Evolutionary conservation across 2,888 invertebrate species (phyloP), one percentile per base, ranked within the genome.

Genomic region (Formica aserva): DNA sequence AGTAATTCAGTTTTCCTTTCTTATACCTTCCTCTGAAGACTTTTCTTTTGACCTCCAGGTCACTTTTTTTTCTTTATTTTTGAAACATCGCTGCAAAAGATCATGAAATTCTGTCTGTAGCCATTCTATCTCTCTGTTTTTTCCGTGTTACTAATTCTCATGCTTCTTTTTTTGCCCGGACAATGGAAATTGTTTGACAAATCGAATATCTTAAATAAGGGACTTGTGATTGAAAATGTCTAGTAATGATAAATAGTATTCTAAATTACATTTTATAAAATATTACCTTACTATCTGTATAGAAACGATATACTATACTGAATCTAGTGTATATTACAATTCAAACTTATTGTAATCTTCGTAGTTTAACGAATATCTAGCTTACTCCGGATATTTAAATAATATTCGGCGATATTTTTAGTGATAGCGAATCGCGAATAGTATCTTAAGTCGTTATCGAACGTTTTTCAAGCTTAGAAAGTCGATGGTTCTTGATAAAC

Each of bases 1-100:
- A 65, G 29, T 32, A 26, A 38, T 57, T 82, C 76, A 48, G 1
- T 6, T 48, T 82, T 83, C 67, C 41, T 72, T 60, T 15, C 32
- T 57, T 55, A 38, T 15, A 22, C 65, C 41, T 52, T 80, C 0
- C 76, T 32, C 72, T 38, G 67, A 32, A 65, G 63, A 55, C 55
- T 2, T 38, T 67, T 41, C 48, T 22, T 60, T 55, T 26, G 18
- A 26, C n/a, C 35, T 3, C 1, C 29, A 2, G 48, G n/a, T 41
- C 13, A 2, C 8, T 55, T 29, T 57, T 57, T 22, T 72, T 4
- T 8, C 6, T 18, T n/a, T 35, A 5, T 11, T 32, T 1, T 0
- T 13, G 18, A 15, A 32, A 2, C 45, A 22, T 5, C 15, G 45
- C 26, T 41, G 3, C 52, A 22, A 72, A 22, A 63, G 15, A 5